Percentiles rank a stretch among this genome's conserved stretches.
Conservation (phyloP, 2,113 vertebrate species). For the Aphyosemion australe region DNA sequence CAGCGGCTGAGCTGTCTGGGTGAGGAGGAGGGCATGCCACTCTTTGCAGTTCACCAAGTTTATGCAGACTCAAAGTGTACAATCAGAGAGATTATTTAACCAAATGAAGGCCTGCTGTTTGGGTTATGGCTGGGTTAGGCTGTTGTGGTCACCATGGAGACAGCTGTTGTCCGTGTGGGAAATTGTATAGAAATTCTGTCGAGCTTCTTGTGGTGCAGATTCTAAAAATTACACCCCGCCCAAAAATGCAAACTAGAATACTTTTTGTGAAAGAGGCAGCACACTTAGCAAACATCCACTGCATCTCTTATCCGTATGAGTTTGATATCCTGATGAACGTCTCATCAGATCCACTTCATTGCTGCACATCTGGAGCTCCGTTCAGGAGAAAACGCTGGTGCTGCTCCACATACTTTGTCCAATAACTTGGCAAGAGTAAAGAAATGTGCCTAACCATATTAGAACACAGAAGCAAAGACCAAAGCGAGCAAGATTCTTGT, state of each 20-base stretch:
- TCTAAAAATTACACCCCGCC: not conserved
- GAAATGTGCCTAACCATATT: slow-evolving; percentile 61
- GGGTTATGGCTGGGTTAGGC: slow-evolving; percentile 6
- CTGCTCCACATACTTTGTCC: slow-evolving; percentile 12
- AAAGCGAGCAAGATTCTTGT: slow-evolving; percentile 58
- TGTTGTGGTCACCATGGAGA: slow-evolving; percentile 22
- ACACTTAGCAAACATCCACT: not conserved
- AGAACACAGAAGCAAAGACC: slow-evolving; percentile 62
- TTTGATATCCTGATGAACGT: not conserved
- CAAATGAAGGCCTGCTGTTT: slow-evolving; percentile 49
- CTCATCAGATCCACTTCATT: slow-evolving; percentile 6
- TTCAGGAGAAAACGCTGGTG: slow-evolving; percentile 6
- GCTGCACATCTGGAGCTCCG: not conserved
- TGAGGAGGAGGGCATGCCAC: slow-evolving; percentile 68
- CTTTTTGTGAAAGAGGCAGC: not conserved
- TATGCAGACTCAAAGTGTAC: slow-evolving; percentile 48
- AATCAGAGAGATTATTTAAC: slow-evolving; percentile 54
- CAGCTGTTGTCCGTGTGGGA: slow-evolving; percentile 33
- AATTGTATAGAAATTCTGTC: slow-evolving; percentile 11
- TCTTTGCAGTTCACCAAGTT: slow-evolving; percentile 60
- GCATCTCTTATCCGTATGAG: not conserved
- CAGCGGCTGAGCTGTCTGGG: slow-evolving; percentile 62
- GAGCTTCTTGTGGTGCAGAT: slow-evolving; percentile 12
- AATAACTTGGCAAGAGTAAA: slow-evolving; percentile 53
- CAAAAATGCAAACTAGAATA: not conserved